A percentile compares a stretch with the other conserved stretches of the same genome.
These are phyloP conservation scores for Hylyphantes graminicola DNA, from an alignment of 1,140 invertebrate species.

Conservation along the genomic window DNA sequence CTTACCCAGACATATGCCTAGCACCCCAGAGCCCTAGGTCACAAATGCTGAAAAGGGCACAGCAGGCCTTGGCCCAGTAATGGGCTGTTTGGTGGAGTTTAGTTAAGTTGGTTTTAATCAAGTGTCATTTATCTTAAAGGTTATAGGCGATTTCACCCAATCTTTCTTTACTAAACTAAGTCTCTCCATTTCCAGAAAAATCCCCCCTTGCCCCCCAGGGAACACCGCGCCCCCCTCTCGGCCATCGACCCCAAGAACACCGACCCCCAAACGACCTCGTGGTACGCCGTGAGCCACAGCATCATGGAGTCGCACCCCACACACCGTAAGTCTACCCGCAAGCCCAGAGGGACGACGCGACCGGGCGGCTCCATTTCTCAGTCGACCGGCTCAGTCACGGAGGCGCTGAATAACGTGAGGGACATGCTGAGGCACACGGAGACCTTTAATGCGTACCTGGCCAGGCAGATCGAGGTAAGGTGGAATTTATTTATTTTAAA, in stretches of 20 bases:
- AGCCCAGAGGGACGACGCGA: neutral
- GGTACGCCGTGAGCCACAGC: constrained; percentile 35
- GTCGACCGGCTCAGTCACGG: constrained; percentile 33
- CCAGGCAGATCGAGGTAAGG: constrained; percentile 36
- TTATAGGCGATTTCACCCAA: too few species aligned
- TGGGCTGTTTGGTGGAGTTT: too few species aligned
- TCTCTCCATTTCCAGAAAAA: constrained; percentile 47
- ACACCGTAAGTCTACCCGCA: neutral
- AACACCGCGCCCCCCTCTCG: constrained; percentile 35
- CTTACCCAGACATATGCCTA: too few species aligned
- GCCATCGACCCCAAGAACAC: constrained; percentile 16
- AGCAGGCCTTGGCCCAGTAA: too few species aligned
- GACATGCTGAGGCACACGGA: constrained; percentile 55
- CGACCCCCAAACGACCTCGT: constrained; percentile 19
- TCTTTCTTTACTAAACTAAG: too few species aligned
- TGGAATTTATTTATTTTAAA: neutral
- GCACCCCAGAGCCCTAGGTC: too few species aligned
- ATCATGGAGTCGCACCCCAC: constrained; percentile 52
- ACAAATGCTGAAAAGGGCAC: too few species aligned
- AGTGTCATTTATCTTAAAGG: too few species aligned
- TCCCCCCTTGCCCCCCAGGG: constrained; percentile 52
- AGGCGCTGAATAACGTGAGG: constrained; percentile 45
- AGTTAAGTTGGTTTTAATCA: too few species aligned
- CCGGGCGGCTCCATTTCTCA: constrained; percentile 11
- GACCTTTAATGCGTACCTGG: constrained; percentile 1